A percentile compares a stretch with the other conserved stretches of the same genome.
Conservation (phyloP, 2,797 vertebrate species). For the Mycteria americana region DNA sequence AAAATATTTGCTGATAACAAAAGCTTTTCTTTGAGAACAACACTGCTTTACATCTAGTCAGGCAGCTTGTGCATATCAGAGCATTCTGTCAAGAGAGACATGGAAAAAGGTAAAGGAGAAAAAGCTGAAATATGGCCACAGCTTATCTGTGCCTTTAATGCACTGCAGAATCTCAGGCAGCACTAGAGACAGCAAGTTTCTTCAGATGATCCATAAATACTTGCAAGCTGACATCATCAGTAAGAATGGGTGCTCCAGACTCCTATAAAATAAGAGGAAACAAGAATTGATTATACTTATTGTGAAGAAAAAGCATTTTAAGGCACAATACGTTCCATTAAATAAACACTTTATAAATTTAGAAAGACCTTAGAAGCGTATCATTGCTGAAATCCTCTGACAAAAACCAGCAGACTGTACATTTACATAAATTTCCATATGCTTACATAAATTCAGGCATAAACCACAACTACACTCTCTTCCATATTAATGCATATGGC, state of each 20-base stretch:
- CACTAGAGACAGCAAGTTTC: slow-evolving; percentile 95
- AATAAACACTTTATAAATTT: slow-evolving; percentile 10
- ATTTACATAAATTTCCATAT: slow-evolving; percentile 21
- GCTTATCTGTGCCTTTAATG: slow-evolving; percentile 18
- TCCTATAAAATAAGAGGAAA: slow-evolving; percentile 76
- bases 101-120: slow-evolving; percentile 18
- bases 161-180: slow-evolving; percentile 77
- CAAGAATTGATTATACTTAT: neutral
- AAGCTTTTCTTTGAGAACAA: slow-evolving; percentile 33
- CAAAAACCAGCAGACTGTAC: neutral
- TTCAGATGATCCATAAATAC: slow-evolving; percentile 99
- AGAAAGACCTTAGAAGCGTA: neutral
- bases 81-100: slow-evolving; percentile 40
- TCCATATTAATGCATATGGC: neutral
- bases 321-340: neutral
- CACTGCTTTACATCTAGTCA: slow-evolving; percentile 43
- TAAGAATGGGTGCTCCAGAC: slow-evolving; percentile 95
- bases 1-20: slow-evolving; percentile 17
- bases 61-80: slow-evolving; percentile 64
- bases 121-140: slow-evolving; percentile 48
- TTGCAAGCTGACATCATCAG: slow-evolving; percentile 96
- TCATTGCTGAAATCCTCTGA: neutral
- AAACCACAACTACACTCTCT: neutral
- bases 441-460: slow-evolving; percentile 10
- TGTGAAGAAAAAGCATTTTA: neutral